Base-by-base conservation (phyloP, 2,888 invertebrate species). In the Drosophila macrospina region DNA sequence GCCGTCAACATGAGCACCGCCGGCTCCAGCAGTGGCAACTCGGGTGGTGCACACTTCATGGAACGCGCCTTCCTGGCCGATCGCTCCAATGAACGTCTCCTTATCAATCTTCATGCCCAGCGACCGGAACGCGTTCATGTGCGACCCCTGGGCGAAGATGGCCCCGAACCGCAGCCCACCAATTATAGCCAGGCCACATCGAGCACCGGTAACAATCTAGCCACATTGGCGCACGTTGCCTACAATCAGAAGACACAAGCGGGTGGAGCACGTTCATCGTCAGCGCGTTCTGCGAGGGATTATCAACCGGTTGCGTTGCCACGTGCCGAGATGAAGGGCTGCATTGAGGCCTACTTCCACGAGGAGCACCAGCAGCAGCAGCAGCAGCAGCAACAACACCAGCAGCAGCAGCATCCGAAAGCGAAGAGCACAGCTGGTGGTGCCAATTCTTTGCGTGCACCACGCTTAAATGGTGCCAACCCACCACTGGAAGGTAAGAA, bases 1-100 rank as follows among this genome's bases (percentile, higher is more conserved):
- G 96, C 96, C 28, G 96, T 97, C 65, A 96, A 97, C 92, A 97
- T 97, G 96, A 96, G 96, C 91, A 95, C 96, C 62, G 65, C 96
- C 62, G 63, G 68, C 0, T 51, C 51, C 6, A 42, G n/a, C 26
- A 34, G 44, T 52, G 44, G 56, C 44, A 37, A 28, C 13, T 39
- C 36, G 44, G 48, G 39, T 44, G 44, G 42, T n/a, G 72, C 69
- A 0, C 86, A 80, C 26, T 88, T 77, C n/a, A 88, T 84, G 88
- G 83, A 84, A 15, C 83, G 83, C 16, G 80, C 86, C n/a, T 84
- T 83, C 15, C 76, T 83, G 0, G 71, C 74, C 16, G 82, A 82
- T 6, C 72, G 85, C 10, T 55, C 69, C 54, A 78, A 75, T 16
- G 91, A 91, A n/a, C 87, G 93, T 4, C 92, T 94, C 62, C 93